These are phyloP conservation scores for Thamnophis elegans DNA, from an alignment of 2,797 vertebrate genomes.

Conservation along the genomic window DNA sequence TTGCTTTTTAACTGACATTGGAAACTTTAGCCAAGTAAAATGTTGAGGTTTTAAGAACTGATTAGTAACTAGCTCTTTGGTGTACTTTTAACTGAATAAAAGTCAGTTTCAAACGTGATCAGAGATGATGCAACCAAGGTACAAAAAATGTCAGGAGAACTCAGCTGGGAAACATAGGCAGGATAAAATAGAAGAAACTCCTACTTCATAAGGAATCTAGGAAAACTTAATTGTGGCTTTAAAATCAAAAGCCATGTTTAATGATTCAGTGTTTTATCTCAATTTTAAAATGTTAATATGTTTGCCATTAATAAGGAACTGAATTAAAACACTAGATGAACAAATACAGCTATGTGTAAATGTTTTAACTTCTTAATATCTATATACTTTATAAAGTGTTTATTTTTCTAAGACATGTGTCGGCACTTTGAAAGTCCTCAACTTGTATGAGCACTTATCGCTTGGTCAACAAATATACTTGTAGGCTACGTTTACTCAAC, in stretches of 20 bases:
- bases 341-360: neutral
- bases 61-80: neutral
- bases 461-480: constrained; percentile 43
- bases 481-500: constrained; percentile 16
- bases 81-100: neutral
- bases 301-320: neutral
- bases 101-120: neutral
- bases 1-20: neutral
- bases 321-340: neutral
- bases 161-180: neutral
- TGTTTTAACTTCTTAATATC: neutral
- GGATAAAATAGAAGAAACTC: neutral
- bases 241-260: neutral
- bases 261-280: neutral
- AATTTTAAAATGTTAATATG: neutral
- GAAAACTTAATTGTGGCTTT: neutral
- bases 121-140: neutral
- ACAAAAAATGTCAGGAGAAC: neutral
- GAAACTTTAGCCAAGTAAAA: neutral
- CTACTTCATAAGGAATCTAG: neutral
- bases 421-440: constrained; percentile 45
- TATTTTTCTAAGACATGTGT: constrained; percentile 41
- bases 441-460: constrained; percentile 47
- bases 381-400: constrained; percentile 26
- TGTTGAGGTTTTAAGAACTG: neutral